Conservation (phyloP, 2,797 vertebrate genomes). For the Danio albolineatus region DNA sequence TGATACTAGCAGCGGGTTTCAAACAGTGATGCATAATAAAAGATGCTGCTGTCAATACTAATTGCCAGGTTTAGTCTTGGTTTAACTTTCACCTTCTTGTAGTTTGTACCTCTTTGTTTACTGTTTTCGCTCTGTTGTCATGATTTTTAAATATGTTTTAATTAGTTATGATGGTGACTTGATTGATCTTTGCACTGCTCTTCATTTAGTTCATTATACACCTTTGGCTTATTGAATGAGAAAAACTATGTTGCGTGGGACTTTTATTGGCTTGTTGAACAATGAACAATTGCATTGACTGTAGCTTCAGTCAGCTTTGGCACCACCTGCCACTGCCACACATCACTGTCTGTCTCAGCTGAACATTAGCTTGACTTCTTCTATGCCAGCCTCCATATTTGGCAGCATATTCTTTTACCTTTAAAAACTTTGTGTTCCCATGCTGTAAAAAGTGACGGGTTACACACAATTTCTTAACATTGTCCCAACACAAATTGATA, state of each 20-base stretch:
- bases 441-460: too few relatives aligned
- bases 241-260: not conserved
- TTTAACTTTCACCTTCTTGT: not conserved
- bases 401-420: not conserved
- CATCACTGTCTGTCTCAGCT: not conserved
- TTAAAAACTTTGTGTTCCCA: not conserved
- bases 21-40: not conserved
- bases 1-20: too few relatives aligned
- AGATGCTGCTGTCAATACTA: not conserved
- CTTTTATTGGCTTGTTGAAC: not conserved
- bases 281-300: not conserved
- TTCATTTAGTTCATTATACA: not conserved
- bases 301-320: not conserved
- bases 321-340: not conserved
- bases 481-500: too few relatives aligned
- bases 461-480: too few relatives aligned
- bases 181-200: not conserved
- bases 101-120: not conserved
- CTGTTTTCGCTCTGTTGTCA: not conserved
- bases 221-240: not conserved
- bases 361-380: not conserved
- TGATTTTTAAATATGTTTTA: not conserved
- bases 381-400: not conserved
- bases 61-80: not conserved
- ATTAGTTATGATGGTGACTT: not conserved